Base-by-base conservation (phyloP, 2,113 vertebrate genomes). In the Crotalus tigris region DNA sequence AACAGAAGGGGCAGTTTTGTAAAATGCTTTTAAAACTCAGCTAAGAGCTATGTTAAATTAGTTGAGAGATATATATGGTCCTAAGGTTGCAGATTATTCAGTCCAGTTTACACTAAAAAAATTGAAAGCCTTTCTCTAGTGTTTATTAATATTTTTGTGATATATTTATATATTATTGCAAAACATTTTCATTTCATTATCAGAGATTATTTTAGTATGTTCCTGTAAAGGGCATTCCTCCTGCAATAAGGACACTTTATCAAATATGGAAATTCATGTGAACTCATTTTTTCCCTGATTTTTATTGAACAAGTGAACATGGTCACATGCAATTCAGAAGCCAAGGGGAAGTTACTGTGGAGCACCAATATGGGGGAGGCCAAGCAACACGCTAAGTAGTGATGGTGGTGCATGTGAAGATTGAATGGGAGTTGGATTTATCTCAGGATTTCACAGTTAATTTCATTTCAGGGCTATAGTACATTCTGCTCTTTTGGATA, bases 201-300 rank as follows among this genome's bases (percentile, higher is more conserved):
- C 29, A 94, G 89, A 95, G 91, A 87, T 89, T 46, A 92, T 95
- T 96, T 91, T 93, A 91, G 90, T 33, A 91, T 94, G 91, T 90
- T 94, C 91, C 87, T 87, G 59, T 89, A 92, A 94, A 94, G 88
- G 49, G 88, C 11, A 5, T 69, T 15, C 21, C 19, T 21, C 29
- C 64, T n/a, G 29, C 12, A 69, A 69, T 33, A 69, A 69, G 61
- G 29, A 69, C 64, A 69, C 12, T 69, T 69, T 69, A 69, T 69
- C 64, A n/a, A 5, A n/a, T 69, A n/a, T 69, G 64, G 64, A 69
- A 69, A n/a, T 69, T 15, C 12, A 69, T 4, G 1, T 69, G 13
- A n/a, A 69, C 29, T n/a, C 64, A n/a, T 69, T 69, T n/a, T n/a
- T n/a, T n/a, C 1, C 29, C 91, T 51, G 29, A 17, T 54, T 64